Evolutionary conservation across 2,888 invertebrate genomes (phyloP).

Genomic region (Heliconius erato): DNA sequence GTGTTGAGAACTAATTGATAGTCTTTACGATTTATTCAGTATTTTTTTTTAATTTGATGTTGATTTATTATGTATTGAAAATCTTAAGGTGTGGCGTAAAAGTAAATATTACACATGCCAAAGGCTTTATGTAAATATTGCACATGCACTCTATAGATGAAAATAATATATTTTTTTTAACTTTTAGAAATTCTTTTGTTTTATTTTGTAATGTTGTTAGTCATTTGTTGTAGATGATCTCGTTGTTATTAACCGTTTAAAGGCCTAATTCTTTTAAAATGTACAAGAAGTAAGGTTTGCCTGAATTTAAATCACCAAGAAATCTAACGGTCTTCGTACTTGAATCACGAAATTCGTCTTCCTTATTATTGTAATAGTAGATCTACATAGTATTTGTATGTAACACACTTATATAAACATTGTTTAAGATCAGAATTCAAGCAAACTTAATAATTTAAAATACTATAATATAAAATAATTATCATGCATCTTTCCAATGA

Average conservation of each 20-base stretch:
- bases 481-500: slow-evolving; percentile 63
- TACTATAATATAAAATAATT: slow-evolving; percentile 51
- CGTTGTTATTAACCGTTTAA: not conserved
- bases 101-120: slow-evolving; percentile 38
- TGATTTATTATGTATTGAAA: not conserved
- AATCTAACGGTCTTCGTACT: not conserved
- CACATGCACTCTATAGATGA: slow-evolving; percentile 44
- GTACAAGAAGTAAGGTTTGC: not conserved
- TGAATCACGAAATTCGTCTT: not conserved
- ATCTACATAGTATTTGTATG: not conserved
- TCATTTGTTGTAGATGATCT: not conserved
- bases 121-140: slow-evolving; percentile 32
- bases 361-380: slow-evolving; percentile 5
- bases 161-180: not conserved
- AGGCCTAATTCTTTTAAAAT: not conserved
- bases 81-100: slow-evolving; percentile 12
- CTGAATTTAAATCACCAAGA: slow-evolving; percentile 13
- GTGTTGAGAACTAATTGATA: not conserved
- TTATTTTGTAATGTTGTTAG: slow-evolving; percentile 2
- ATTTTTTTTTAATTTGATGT: not conserved
- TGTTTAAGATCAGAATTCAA: slow-evolving; percentile 44
- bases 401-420: slow-evolving; percentile 5
- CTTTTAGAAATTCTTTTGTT: not conserved
- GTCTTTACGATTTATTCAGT: not conserved
- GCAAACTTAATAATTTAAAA: slow-evolving; percentile 31